Evolutionary conservation across 2,888 invertebrate species (phyloP), one percentile per base, ranked within the genome.

Genomic region (Platynereis dumerilii): DNA sequence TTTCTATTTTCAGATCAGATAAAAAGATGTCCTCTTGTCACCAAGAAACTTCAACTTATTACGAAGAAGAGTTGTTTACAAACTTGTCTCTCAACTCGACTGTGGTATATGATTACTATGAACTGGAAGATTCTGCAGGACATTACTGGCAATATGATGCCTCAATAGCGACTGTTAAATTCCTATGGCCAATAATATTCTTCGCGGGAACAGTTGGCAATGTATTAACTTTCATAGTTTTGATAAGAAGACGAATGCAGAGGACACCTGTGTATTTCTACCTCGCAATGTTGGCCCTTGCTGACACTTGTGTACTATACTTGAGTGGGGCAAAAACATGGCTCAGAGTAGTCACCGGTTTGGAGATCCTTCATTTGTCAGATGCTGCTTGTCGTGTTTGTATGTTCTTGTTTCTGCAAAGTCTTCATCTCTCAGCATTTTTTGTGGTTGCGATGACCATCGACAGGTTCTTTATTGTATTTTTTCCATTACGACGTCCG

Each of bases 321-420:
- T 67, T 77, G n/a, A 80, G 79, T 68, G 80, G 76, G 20, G 74
- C 80, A 34, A 78, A 80, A 67, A 80, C 80, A 1, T 81, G 80
- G 79, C 69, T 80, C n/a, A 69, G 76, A 2, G 70, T 74, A 5
- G 66, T 76, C 28, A 73, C 76, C 15, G 76, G 74, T 2, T 72
- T 77, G 58, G 80, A 81, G 64, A 64, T 81, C 44, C 73, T 80
- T 17, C 79, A 79, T 58, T 67, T 74, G 0, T 79, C 78, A 2
- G 64, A 69, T 12, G 73, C 72, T 12, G 69, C 74, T 20, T 81
- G 80, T 67, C 78, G 80, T 65, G 55, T 75, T 7, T 66, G 78
- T 26, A 75, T 74, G 64, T 80, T 80, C 65, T 64, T 79, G 3
- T 73, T 74, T 20, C 76, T 79, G 45, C 74, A 77, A 44, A 74